phyloP scores from a whole-genome alignment of 2,797 vertebrate genomes.

The Bradypodion ventrale region DNA sequence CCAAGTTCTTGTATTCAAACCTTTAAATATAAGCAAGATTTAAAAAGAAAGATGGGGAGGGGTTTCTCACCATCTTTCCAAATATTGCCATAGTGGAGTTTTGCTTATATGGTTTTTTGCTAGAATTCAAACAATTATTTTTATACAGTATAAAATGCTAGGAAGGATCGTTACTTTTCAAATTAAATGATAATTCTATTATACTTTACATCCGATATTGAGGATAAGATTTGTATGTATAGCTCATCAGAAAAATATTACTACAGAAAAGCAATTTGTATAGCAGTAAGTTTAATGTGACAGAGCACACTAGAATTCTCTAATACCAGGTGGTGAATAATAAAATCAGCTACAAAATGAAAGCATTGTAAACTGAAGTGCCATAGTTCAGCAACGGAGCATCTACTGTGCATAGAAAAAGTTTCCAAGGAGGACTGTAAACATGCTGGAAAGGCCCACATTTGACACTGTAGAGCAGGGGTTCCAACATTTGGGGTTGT shows the following conservation, averaged over 20 bases:
- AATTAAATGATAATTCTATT: not conserved
- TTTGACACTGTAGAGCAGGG: too few species aligned
- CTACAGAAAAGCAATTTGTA: not conserved
- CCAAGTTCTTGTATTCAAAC: not conserved
- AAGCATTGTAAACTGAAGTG: not conserved
- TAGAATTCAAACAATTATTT: not conserved
- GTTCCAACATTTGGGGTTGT: too few species aligned
- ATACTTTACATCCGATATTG: not conserved
- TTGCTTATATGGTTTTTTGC: not conserved
- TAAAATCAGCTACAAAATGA: not conserved
- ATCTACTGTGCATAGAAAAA: not conserved
- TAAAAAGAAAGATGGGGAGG: not conserved
- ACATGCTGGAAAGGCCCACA: not conserved
- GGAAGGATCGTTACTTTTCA: not conserved
- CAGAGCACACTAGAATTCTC: not conserved
- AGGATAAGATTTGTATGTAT: not conserved
- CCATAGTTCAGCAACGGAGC: not conserved
- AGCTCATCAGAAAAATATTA: not conserved
- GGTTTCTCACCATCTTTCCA: slow-evolving; percentile 25
- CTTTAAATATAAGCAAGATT: slow-evolving; percentile 7
- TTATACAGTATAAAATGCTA: not conserved
- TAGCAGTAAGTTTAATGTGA: not conserved
- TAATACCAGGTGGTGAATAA: not conserved
- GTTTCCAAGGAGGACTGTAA: not conserved
- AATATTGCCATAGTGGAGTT: not conserved